Base-by-base conservation (phyloP, 1,140 invertebrate species). In the Drosophila tani region DNA sequence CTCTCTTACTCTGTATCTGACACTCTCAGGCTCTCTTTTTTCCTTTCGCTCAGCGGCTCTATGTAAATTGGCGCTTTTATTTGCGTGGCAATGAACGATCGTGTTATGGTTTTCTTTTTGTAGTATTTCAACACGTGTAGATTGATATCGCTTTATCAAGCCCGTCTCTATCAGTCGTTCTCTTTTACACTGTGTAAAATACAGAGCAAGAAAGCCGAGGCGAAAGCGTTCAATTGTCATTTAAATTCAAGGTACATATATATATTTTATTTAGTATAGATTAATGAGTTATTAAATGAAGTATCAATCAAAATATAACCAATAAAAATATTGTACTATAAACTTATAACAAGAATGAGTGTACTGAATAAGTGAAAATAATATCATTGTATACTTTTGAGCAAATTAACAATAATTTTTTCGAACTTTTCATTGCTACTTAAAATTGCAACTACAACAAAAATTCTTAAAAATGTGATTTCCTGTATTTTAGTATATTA, bases 81-180 rank as follows among this genome's bases (percentile, higher is more conserved):
- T 58, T 59, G 53, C 83, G 83, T 87, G 83, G 83, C 83, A 87
- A 69, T 83, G 65, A 88, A 68, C 66, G 83, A 88, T 88, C 83
- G 76, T 41, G 27, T 29, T 64, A 53, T 51, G 19, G 15, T 24
- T 40, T 75, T 55, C 43, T 49, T 56, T 41, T 19, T 53, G 12
- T 11, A 8, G 64, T 62, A 9, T 68, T 62, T 45, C 9, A 76
- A 68, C 75, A 77, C 75, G 75, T 76, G 73, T 77, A 75, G 71
- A 74, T 63, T 62, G 47, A 71, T 70, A 71, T 71, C 64, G 21
- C 32, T 14, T 67, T 35, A 56, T 71, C 76, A 75, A 79, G 70
- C 58, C 47, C 15, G 27, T 47, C 43, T 77, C 57, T 82, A 67
- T 62, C 29, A 58, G 40, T 51, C n/a, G 12, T 21, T 59, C 49